Conservation (phyloP, 2,888 invertebrate genomes). For the Zaprionus lineosus region DNA sequence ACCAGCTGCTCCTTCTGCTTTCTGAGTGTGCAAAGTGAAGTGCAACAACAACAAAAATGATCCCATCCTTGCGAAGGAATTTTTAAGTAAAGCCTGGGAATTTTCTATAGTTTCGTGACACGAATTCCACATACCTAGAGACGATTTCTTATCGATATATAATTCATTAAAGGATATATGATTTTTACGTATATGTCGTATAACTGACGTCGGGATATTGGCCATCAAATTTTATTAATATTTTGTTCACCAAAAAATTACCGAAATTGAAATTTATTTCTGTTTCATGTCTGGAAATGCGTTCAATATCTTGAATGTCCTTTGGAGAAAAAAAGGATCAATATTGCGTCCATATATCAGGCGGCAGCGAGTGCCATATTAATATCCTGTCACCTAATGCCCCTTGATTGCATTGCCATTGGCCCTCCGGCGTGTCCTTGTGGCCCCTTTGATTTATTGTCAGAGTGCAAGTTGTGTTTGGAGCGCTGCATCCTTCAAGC, state of each 20-base stretch:
- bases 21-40: too few species aligned
- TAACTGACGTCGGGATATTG: too few species aligned
- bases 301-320: conserved; percentile 4
- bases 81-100: too few species aligned
- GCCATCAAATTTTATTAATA: too few species aligned
- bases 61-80: too few species aligned
- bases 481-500: conserved; percentile 14
- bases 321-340: not conserved
- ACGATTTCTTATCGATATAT: too few species aligned
- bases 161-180: too few species aligned
- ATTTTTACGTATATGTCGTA: too few species aligned
- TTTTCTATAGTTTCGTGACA: too few species aligned
- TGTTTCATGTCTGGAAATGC: not conserved
- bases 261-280: not conserved
- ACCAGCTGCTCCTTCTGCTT: too few species aligned
- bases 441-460: conserved; percentile 59
- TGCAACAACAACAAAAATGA: too few species aligned
- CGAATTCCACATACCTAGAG: too few species aligned
- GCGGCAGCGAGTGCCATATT: conserved; percentile 32
- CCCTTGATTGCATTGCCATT: conserved; percentile 42
- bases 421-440: not conserved
- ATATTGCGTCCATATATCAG: not conserved
- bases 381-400: conserved; percentile 60
- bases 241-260: not conserved
- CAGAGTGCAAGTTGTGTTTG: conserved; percentile 20